A percentile compares a stretch with the other conserved stretches of the same genome.
Conservation (phyloP, 1,140 invertebrate species). For the Agrypnia vestita region DNA sequence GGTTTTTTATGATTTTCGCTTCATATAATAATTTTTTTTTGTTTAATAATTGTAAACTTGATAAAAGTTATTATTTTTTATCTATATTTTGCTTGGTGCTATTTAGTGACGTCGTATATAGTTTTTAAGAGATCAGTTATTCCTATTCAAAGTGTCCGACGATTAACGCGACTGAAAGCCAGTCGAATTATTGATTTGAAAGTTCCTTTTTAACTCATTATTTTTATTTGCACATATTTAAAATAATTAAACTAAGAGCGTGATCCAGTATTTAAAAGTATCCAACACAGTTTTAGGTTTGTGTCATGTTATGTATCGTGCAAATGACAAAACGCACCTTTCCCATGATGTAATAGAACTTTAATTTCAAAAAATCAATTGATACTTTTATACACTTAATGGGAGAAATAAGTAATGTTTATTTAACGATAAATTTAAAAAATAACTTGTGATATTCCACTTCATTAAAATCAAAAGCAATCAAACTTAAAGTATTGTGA, state of each 20-base stretch:
- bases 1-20: constrained; percentile 18
- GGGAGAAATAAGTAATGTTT: no score
- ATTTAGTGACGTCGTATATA: constrained; percentile 33
- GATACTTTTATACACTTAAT: no score
- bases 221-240: constrained; percentile 27
- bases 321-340: no score
- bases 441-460: no score
- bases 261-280: neutral
- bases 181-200: constrained; percentile 39
- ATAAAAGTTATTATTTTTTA: constrained; percentile 4
- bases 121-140: constrained; percentile 46
- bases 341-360: no score
- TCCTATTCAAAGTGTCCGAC: constrained; percentile 24
- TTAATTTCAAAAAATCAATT: no score
- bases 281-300: neutral
- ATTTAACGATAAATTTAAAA: no score
- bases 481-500: no score
- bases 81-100: constrained; percentile 45
- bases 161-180: constrained; percentile 1
- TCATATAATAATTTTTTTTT: neutral
- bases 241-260: constrained; percentile 4
- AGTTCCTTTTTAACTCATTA: constrained; percentile 38
- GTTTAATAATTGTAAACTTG: neutral
- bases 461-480: no score
- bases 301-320: neutral